Evolutionary conservation across 2,888 invertebrate species (phyloP), one percentile per base, ranked within the genome.

Genomic region (Apodemia zela): DNA sequence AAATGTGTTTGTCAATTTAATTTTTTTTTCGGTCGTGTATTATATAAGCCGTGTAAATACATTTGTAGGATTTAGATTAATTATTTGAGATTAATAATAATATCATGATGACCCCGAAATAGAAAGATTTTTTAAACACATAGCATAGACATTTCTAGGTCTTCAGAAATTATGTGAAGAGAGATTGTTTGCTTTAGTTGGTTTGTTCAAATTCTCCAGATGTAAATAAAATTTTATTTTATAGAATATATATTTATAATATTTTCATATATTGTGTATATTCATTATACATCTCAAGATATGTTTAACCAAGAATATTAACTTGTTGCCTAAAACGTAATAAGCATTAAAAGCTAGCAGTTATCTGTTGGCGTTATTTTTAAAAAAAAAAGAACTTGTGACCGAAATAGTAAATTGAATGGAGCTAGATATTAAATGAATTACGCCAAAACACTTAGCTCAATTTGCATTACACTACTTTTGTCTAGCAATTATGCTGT

Each of bases 1-100:
- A 81, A 66, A 87, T 87, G 88, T 89, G 89, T 91, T 89, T 89
- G 86, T 89, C 87, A 81, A 83, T 42, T 42, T 42, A 15, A 42
- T 13, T 38, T 42, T 42, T 85, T 89, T 89, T 84, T 85, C 82
- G 47, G 15, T 54, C 25, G 54, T 54, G 54, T 54, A 54, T 25
- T 6, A 54, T 54, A 54, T 54, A 54, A 83, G 86, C 83, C 82
- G 85, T 87, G 86, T 82, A 85, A 85, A 82, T 80, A 84, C 73
- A 73, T 75, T 74, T 80, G 77, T 76, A 57, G 76, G 78, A 78
- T 68, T 69, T 79, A 74, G 69, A 69, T 61, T 65, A 33, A 42
- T 18, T 59, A 15, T 49, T 42, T 57, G 47, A 63, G 49, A 67
- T 66, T 72, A 69, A 77, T 85, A 82, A 80, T 25, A 54, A 33